Evolutionary conservation across 2,797 vertebrate genomes (phyloP), one percentile per base, ranked within the genome.

Genomic region (Tympanoctomys barrerae): DNA sequence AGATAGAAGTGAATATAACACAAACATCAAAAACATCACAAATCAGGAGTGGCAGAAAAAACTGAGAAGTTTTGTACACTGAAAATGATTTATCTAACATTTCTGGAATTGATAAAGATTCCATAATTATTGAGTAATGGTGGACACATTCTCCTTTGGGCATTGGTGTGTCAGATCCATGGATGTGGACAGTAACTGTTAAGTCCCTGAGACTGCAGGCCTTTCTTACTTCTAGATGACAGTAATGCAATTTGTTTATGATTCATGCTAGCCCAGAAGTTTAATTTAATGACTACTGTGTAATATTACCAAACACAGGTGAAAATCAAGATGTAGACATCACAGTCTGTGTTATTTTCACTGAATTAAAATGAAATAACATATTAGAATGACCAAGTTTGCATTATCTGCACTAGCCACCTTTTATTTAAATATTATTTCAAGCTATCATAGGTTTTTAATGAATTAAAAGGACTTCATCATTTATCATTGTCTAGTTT

Each of bases 401-500:
- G 0, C 52, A 89, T 62, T 87, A 82, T 49, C 66, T 87, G 4
- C 75, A 64, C 71, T 78, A 36, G 90, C 31, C 81, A 4, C 21
- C 16, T 54, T 87, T 26, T 54, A 62, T 42, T 78, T 2, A 42
- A 89, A 91, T 83, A 46, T 81, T 94, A 91, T 87, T 92, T 59
- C 92, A 42, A 90, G 4, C 81, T 94, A 94, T 36, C 73, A 36
- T 68, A 90, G 54, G 42, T 78, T n/a, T 92, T 94, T 87, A 66
- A 66, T 13, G 96, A 89, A 54, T 91, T 21, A 91, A 7, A 95
- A 89, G 31, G 4, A n/a, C 33, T 61, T 90, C 54, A 78, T 83
- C 46, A 78, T 93, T 96, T 95, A 91, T 97, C 75, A 92, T 62
- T 95, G 39, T 94, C 81, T 95, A 61, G 78, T 90, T 92, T 87